Evolutionary conservation across 2,113 vertebrate genomes (phyloP), one percentile per base, ranked within the genome.

Genomic region (Pardalotus punctatus): DNA sequence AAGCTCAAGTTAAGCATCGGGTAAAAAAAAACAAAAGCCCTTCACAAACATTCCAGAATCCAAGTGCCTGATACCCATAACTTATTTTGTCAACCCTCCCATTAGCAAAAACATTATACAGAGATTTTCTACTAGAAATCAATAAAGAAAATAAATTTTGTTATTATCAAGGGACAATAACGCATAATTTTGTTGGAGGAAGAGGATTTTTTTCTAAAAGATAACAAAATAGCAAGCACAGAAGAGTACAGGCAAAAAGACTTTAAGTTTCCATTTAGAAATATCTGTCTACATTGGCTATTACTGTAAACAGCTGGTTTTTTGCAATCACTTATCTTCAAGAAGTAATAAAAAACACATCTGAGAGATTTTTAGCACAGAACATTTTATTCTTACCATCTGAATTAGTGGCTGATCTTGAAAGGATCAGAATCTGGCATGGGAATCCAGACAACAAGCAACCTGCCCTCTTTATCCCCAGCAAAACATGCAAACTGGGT

Each of bases 301-400:
- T 70, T 80, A 66, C 42, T 73, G 40, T 83, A 81, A 90, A 92
- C 54, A 80, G 79, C 21, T 62, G 25, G 3, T 0, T 83, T 90
- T 90, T 73, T 88, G 67, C 82, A 93, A 86, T 61, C 31, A 61
- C 28, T 91, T 93, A 86, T 71, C 74, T 94, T 88, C 53, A 91
- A 81, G 60, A 86, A 51, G 53, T 62, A 88, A 84, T 78, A 65
- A 93, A 92, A 91, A 86, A 62, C 77, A 47, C 50, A 88, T 81
- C 60, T 25, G 10, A 82, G 67, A 73, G 71, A 80, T 86, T 82
- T 92, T 92, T 82, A 92, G 61, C 61, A 91, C 57, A 64, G 81
- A 87, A 95, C 90, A 78, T 84, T 96, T 93, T 85, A 93, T 94
- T 94, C 87, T 85, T 76, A 88, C 81, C 80, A 83, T 90, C 72